Base-by-base conservation (phyloP, 2,888 invertebrate species). In the Cataglyphis livida region DNA sequence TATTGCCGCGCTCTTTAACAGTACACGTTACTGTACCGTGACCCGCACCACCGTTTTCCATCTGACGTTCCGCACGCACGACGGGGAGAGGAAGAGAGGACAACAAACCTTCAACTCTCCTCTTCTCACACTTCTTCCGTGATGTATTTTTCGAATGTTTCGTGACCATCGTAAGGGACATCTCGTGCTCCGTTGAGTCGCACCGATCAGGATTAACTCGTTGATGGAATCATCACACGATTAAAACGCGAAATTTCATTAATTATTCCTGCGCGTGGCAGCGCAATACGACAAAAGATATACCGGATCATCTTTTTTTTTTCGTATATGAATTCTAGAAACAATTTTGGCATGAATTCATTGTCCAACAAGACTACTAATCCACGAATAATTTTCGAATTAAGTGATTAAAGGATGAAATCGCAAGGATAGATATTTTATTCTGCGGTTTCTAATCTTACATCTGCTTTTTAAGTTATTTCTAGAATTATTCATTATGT, bases 1-100 rank as follows among this genome's bases (percentile, higher is more conserved):
- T 74, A 78, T 82, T 84, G 75, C 59, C 68, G 48, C 48, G 73
- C 88, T 88, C 89, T 87, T 92, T 93, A 93, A 93, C 92, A 93
- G 92, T 93, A 93, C 91, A 92, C 87, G 84, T 93, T 93, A 93
- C 92, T 92, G 92, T 93, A 93, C 90, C 89, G 87, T 92, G 92
- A 93, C 92, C 93, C 90, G n/a, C 51, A 81, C 76, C 84, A 76
- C 73, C 89, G 87, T 92, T 90, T 91, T 90, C 90, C 93, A 92
- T 91, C 90, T 92, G 92, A 85, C 91, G 85, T 85, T 70, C 71
- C 75, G 51, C 57, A 25, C 70, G 54, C 81, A 61, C 83, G 41
- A 65, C 59, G 10, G 48, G 66, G 61, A 71, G n/a, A 7, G 7
- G 35, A 70, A n/a, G n/a, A 51, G n/a, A n/a, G 51, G 51, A n/a